Conservation (phyloP, 2,113 vertebrate genomes). For the Atrichornis clamosus region DNA sequence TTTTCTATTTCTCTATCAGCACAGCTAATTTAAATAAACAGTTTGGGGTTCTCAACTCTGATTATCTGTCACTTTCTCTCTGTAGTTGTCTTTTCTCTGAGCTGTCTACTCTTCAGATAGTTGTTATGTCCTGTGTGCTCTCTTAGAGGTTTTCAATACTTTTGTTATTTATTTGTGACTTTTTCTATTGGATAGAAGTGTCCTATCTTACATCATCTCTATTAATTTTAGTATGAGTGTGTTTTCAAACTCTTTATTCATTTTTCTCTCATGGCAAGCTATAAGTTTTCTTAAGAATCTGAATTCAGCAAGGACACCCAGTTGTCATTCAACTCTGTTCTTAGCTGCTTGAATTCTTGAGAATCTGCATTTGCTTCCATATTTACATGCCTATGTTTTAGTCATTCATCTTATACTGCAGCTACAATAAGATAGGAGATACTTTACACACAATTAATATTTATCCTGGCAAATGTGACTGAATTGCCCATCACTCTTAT, state of each 20-base stretch:
- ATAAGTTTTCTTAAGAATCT: not conserved
- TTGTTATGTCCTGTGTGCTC: not conserved
- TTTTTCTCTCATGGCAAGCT: not conserved
- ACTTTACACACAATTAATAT: slow-evolving; percentile 31
- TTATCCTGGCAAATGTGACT: slow-evolving; percentile 11
- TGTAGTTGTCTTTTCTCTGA: not conserved
- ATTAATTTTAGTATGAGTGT: not conserved
- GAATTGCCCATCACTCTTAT: slow-evolving; percentile 12
- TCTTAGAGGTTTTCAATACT: not conserved
- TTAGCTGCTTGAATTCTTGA: slow-evolving; percentile 1
- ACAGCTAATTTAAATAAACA: slow-evolving; percentile 36
- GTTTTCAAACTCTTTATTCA: not conserved
- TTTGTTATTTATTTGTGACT: not conserved
- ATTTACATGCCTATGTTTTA: not conserved
- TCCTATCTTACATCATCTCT: not conserved
- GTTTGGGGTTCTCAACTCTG: not conserved
- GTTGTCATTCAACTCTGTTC: not conserved
- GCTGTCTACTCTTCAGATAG: not conserved
- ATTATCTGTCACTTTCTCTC: not conserved
- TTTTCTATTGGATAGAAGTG: not conserved
- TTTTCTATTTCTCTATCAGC: slow-evolving; percentile 16
- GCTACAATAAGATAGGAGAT: not conserved
- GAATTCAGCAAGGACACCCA: not conserved
- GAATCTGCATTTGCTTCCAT: not conserved
- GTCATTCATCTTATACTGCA: not conserved